phyloP scores from a whole-genome alignment of 1,140 invertebrate genomes.

The Drosophila lacteicornis region DNA sequence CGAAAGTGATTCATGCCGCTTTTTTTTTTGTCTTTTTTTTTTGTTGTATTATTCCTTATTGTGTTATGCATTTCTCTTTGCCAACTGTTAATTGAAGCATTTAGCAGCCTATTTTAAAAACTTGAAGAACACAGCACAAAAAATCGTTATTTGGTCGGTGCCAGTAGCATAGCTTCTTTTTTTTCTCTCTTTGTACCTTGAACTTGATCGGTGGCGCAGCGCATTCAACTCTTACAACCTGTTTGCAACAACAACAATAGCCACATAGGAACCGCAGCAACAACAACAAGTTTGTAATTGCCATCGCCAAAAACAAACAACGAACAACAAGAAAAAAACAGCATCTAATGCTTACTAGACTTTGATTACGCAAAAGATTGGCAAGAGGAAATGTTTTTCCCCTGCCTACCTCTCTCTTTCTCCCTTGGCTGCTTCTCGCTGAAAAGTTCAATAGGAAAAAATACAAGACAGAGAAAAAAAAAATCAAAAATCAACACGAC shows the following conservation, averaged over 20 bases:
- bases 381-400: slow-evolving; percentile 59
- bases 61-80: slow-evolving; percentile 76
- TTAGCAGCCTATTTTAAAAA: slow-evolving; percentile 53
- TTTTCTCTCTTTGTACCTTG: slow-evolving; percentile 59
- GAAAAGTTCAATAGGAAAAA: slow-evolving; percentile 6
- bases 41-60: slow-evolving; percentile 10
- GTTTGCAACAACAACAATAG: slow-evolving; percentile 60
- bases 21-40: background rate
- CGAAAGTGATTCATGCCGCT: slow-evolving; percentile 73
- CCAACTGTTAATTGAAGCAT: slow-evolving; percentile 36
- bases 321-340: slow-evolving; percentile 15
- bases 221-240: slow-evolving; percentile 74
- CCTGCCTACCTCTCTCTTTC: background rate
- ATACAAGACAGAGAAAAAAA: background rate
- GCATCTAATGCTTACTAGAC: slow-evolving; percentile 25
- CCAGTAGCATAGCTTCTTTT: background rate
- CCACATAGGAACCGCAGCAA: slow-evolving; percentile 2
- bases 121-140: slow-evolving; percentile 5
- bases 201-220: slow-evolving; percentile 69
- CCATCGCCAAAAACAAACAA: slow-evolving; percentile 23
- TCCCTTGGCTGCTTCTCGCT: slow-evolving; percentile 7
- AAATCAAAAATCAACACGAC: background rate
- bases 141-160: slow-evolving; percentile 2
- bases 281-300: slow-evolving; percentile 70
- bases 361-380: slow-evolving; percentile 68